Conservation (phyloP, 2,888 invertebrate species). For the Eugnorisma glareosa region DNA sequence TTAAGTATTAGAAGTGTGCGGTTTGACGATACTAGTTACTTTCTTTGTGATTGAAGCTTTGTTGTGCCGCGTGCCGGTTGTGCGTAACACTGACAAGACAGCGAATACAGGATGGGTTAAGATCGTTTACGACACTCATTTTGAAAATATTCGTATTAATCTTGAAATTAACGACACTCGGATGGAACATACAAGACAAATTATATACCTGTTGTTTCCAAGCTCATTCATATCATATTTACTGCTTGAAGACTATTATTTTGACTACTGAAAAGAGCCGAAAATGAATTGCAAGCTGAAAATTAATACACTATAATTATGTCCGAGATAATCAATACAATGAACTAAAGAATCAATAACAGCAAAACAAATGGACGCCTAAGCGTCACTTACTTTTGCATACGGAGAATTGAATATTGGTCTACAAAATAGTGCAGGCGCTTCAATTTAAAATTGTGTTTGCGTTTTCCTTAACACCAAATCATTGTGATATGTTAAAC, state of each 20-base stretch:
- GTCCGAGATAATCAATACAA: neutral
- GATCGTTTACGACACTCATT: neutral
- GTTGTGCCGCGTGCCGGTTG: slow-evolving; percentile 61
- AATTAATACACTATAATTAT: neutral
- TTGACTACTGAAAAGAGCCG: neutral
- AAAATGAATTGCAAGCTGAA: neutral
- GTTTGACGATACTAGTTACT: slow-evolving; percentile 64
- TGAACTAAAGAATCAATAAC: neutral
- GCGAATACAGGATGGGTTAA: slow-evolving; percentile 24
- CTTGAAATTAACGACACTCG: neutral
- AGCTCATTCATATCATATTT: neutral
- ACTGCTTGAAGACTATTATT: neutral
- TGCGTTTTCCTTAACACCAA: neutral
- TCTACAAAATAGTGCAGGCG: slow-evolving; percentile 17
- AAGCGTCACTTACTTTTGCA: neutral
- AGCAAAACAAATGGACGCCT: neutral
- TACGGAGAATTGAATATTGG: neutral
- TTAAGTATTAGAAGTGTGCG: slow-evolving; percentile 65
- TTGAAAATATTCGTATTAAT: neutral
- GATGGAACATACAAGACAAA: neutral
- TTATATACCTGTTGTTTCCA: neutral
- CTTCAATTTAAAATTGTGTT: neutral
- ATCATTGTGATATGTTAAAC: neutral
- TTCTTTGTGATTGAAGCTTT: slow-evolving; percentile 68
- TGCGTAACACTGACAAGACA: slow-evolving; percentile 52